phyloP scores from a whole-genome alignment of 2,888 invertebrate genomes.

The Tachina fera region DNA sequence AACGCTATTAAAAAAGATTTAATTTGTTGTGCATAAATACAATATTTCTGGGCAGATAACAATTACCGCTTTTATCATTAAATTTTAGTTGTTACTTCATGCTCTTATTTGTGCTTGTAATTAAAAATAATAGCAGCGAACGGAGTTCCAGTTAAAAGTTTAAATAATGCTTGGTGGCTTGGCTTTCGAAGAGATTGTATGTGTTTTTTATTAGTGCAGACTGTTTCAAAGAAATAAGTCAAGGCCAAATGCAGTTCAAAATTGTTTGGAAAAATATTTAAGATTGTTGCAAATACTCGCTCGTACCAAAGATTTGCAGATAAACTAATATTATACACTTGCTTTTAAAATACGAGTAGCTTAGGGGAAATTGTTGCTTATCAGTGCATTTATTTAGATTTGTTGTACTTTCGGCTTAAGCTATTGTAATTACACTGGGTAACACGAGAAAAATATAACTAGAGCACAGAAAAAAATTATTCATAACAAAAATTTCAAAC shows the following conservation, averaged over 20 bases:
- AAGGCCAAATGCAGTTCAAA: slow-evolving; percentile 4
- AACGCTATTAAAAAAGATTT: slow-evolving; percentile 9
- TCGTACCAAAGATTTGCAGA: neutral
- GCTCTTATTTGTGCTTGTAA: slow-evolving; percentile 50
- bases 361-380: slow-evolving; percentile 6
- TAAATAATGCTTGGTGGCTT: neutral
- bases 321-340: neutral
- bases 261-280: neutral
- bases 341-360: neutral
- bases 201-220: neutral
- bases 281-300: neutral
- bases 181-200: neutral
- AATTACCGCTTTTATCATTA: slow-evolving; percentile 55
- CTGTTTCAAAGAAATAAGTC: slow-evolving; percentile 1
- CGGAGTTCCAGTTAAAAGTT: slow-evolving; percentile 29
- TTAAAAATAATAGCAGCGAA: slow-evolving; percentile 55
- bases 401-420: neutral
- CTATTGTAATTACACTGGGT: neutral
- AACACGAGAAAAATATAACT: neutral
- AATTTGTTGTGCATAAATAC: neutral
- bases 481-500: no score
- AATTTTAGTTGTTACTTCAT: slow-evolving; percentile 47
- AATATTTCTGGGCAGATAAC: slow-evolving; percentile 51
- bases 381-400: neutral
- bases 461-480: neutral